phyloP scores from a whole-genome alignment of 2,113 vertebrate species.

The Phaethon lepturus region DNA sequence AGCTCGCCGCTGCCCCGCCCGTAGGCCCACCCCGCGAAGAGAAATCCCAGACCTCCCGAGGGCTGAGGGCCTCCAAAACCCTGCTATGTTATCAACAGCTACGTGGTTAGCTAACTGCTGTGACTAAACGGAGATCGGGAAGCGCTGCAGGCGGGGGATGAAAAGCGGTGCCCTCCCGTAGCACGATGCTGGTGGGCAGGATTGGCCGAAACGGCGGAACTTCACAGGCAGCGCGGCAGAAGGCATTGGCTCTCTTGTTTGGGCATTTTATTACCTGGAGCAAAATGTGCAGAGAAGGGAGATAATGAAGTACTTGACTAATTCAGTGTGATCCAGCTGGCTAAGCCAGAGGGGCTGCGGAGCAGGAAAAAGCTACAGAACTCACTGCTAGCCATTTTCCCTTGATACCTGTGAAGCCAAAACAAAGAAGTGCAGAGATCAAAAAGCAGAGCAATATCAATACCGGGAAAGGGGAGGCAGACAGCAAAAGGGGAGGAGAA shows the following conservation, averaged over 20 bases:
- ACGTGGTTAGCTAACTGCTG: conserved; percentile 80
- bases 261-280: conserved; percentile 90
- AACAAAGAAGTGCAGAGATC: conserved; percentile 82
- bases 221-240: conserved; percentile 86
- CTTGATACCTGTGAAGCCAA: conserved; percentile 79
- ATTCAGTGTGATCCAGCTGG: conserved; percentile 94
- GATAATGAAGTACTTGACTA: conserved; percentile 91
- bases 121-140: conserved; percentile 77
- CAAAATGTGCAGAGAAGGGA: conserved; percentile 86
- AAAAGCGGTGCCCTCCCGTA: conserved; percentile 75
- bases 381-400: conserved; percentile 79
- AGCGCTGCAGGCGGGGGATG: conserved; percentile 79
- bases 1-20: conserved; percentile 78
- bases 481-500: background rate
- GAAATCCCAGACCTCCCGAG: conserved; percentile 82
- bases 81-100: conserved; percentile 77
- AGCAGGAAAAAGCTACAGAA: conserved; percentile 76
- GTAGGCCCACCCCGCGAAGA: conserved; percentile 66
- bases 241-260: conserved; percentile 82
- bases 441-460: conserved; percentile 78
- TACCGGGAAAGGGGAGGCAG: conserved; percentile 17
- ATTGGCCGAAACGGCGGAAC: conserved; percentile 81
- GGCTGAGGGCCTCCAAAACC: conserved; percentile 68
- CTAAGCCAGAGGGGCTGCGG: conserved; percentile 89
- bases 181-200: conserved; percentile 74